phyloP scores from a whole-genome alignment of 2,797 vertebrate species.

The Orientallactaga sibirica region DNA sequence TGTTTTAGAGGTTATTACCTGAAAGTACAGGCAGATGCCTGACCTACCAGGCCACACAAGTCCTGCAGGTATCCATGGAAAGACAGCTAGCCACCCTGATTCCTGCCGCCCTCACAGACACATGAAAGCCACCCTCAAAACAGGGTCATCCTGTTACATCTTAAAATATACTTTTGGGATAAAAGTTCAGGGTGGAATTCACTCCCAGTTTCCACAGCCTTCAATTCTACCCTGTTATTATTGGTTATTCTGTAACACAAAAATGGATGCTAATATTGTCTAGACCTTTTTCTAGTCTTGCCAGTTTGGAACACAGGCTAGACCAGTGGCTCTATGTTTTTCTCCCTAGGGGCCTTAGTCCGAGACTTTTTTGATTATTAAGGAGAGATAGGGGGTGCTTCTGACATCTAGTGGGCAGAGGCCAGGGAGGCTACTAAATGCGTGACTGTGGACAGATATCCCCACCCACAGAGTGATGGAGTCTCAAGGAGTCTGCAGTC shows the following conservation, averaged over 20 bases:
- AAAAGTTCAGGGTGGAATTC: slow-evolving; percentile 56
- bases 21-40: neutral
- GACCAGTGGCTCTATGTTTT: neutral
- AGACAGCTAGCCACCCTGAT: neutral
- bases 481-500: accelerated
- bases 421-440: neutral
- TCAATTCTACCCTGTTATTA: slow-evolving; percentile 56
- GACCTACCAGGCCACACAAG: neutral
- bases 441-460: too few relatives aligned
- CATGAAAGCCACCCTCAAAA: neutral
- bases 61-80: neutral
- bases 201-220: slow-evolving; percentile 64
- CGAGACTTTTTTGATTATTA: neutral
- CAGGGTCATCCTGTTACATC: neutral
- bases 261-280: slow-evolving; percentile 6
- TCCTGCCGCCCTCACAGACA: neutral
- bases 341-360: neutral
- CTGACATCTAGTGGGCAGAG: neutral
- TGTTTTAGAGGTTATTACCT: neutral
- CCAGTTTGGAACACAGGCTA: slow-evolving; percentile 66
- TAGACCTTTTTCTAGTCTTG: neutral
- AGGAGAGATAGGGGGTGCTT: neutral
- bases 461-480: neutral
- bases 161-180: neutral
- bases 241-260: neutral